Percentiles rank a stretch among this genome's conserved stretches.
These are phyloP conservation scores for Takifugu bimaculatus DNA, from an alignment of 2,113 vertebrate genomes.

Conservation along the genomic window DNA sequence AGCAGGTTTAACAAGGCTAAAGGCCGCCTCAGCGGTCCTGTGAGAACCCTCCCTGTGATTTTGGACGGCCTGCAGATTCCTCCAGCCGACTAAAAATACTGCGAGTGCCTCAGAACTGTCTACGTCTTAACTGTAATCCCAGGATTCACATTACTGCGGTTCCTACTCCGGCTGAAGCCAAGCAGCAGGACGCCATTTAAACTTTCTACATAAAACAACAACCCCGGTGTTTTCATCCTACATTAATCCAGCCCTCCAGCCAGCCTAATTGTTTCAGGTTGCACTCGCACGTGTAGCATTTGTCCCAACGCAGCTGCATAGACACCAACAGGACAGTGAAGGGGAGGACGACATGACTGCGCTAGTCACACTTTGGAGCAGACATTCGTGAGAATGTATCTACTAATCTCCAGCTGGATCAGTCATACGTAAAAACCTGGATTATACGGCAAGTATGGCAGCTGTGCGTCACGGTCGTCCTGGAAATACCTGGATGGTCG, in stretches of 20 bases:
- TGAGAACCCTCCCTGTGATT: not conserved
- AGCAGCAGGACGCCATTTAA: conserved; percentile 19
- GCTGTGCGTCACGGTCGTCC: too few species aligned
- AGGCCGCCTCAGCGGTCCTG: not conserved
- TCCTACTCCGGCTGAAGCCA: conserved; percentile 11
- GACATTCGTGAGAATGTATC: conserved; percentile 9
- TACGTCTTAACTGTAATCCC: conserved; percentile 29
- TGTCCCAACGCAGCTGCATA: conserved; percentile 21
- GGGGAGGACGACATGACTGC: conserved; percentile 27
- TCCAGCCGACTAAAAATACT: conserved; percentile 7
- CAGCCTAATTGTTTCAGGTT: conserved; percentile 24
- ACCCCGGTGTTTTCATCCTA: conserved; percentile 6
- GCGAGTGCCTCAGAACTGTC: not conserved
- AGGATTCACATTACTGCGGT: conserved; percentile 16
- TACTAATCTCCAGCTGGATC: conserved; percentile 37
- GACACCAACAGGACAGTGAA: conserved; percentile 14
- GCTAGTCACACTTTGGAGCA: conserved; percentile 28
- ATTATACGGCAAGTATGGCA: not conserved
- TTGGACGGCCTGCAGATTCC: not conserved
- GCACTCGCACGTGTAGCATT: conserved; percentile 21
- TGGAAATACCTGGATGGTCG: too few species aligned
- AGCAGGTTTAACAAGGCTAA: not conserved
- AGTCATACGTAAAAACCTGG: conserved; percentile 24
- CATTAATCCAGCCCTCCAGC: conserved; percentile 21
- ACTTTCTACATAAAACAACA: conserved; percentile 20